These are phyloP conservation scores for Catocala sponsa DNA, from an alignment of 2,888 invertebrate species.

Conservation along the genomic window DNA sequence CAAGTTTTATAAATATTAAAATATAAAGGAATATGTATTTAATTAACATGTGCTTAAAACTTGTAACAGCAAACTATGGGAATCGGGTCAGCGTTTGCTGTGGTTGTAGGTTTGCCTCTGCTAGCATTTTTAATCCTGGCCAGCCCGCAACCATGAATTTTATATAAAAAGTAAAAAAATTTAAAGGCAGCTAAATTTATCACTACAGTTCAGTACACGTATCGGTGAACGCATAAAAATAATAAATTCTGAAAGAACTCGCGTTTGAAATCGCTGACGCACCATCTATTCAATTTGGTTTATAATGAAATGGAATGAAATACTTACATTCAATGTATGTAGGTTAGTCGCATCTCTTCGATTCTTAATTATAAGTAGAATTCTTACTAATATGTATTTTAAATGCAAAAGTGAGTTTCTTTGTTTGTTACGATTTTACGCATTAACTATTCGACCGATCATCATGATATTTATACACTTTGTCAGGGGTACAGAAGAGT, in stretches of 20 bases:
- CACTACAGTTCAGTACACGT: background rate
- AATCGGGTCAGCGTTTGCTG: background rate
- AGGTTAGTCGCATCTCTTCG: background rate
- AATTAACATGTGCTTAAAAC: constrained; percentile 1
- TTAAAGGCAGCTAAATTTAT: constrained; percentile 9
- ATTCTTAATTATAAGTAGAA: background rate
- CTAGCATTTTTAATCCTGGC: constrained; percentile 4
- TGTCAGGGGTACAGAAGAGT: too few species aligned
- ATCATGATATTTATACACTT: too few species aligned
- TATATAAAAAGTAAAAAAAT: constrained; percentile 7
- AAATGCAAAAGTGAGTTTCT: background rate
- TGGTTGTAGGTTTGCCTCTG: constrained; percentile 5
- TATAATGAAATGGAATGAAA: constrained; percentile 1
- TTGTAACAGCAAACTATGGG: constrained; percentile 2
- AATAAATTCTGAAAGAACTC: background rate
- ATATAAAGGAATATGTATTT: too few species aligned
- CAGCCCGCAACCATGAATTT: constrained; percentile 3
- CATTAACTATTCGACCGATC: too few species aligned
- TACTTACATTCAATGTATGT: background rate
- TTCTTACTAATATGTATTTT: background rate
- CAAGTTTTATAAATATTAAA: too few species aligned
- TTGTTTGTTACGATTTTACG: too few species aligned
- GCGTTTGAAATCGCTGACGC: background rate
- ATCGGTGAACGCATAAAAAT: constrained; percentile 11
- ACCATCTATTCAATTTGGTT: constrained; percentile 4